Evolutionary conservation across 2,797 vertebrate genomes (phyloP).

Genomic region (Enteromius anoplus): DNA sequence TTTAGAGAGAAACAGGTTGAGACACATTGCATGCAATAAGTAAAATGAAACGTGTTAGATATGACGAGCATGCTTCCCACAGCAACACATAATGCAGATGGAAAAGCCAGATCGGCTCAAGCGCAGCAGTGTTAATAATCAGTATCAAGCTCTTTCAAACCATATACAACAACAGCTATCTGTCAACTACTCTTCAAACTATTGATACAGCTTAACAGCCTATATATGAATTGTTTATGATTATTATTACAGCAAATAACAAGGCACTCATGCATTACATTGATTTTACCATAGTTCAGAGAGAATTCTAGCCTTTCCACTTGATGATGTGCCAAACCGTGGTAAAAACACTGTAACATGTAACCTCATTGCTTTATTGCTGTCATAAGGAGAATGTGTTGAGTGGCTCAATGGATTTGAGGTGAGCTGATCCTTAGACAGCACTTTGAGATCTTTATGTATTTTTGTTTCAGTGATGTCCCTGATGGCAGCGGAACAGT

Average conservation of each 20-base stretch:
- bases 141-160: conserved; percentile 18
- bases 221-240: not conserved
- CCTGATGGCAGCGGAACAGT: not conserved
- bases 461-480: not conserved
- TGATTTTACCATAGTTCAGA: not conserved
- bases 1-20: not conserved
- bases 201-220: not conserved
- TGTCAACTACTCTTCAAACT: not conserved
- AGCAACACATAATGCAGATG: conserved; percentile 37
- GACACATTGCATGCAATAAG: not conserved
- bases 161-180: not conserved
- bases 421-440: not conserved
- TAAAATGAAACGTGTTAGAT: not conserved
- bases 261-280: not conserved
- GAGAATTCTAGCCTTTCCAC: not conserved
- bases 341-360: conserved; percentile 1
- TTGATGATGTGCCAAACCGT: not conserved
- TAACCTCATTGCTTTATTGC: not conserved
- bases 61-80: conserved; percentile 48
- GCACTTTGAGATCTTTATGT: not conserved
- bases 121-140: conserved; percentile 46
- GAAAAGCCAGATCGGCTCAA: conserved; percentile 65
- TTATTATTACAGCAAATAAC: not conserved
- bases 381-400: not conserved
- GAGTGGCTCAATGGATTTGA: not conserved